Evolutionary conservation across 2,113 vertebrate species (phyloP).

Genomic region (Ursus arctos): DNA sequence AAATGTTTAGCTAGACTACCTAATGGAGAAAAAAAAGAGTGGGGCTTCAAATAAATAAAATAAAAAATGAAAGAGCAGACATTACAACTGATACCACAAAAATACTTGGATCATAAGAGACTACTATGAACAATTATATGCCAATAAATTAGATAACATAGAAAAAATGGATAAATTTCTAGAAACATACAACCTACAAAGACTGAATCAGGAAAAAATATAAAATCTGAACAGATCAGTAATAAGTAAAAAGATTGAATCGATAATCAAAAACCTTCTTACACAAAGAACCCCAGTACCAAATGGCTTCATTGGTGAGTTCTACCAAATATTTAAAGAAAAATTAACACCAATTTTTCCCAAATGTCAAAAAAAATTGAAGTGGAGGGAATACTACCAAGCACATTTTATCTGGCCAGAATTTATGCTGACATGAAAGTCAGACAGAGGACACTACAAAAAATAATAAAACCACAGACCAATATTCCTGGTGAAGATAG

Average conservation of each 20-base stretch:
- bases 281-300: not conserved
- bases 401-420: not conserved
- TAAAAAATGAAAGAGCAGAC: not conserved
- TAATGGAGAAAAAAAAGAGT: not conserved
- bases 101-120: not conserved
- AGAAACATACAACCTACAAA: not conserved
- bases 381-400: not conserved
- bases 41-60: not conserved
- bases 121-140: not conserved
- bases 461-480: not conserved
- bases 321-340: not conserved
- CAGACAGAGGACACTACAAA: not conserved
- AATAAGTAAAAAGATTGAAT: not conserved
- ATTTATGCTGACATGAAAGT: not conserved
- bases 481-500: not conserved
- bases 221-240: not conserved
- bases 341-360: not conserved
- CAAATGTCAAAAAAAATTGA: not conserved
- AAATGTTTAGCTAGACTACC: not conserved
- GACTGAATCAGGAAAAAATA: not conserved
- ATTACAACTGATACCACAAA: not conserved
- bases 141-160: not conserved
- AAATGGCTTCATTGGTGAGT: not conserved
- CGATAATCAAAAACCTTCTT: not conserved
- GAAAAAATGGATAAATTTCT: not conserved